These are phyloP conservation scores for Alosa sapidissima DNA, from an alignment of 2,797 vertebrate genomes.

Conservation along the genomic window DNA sequence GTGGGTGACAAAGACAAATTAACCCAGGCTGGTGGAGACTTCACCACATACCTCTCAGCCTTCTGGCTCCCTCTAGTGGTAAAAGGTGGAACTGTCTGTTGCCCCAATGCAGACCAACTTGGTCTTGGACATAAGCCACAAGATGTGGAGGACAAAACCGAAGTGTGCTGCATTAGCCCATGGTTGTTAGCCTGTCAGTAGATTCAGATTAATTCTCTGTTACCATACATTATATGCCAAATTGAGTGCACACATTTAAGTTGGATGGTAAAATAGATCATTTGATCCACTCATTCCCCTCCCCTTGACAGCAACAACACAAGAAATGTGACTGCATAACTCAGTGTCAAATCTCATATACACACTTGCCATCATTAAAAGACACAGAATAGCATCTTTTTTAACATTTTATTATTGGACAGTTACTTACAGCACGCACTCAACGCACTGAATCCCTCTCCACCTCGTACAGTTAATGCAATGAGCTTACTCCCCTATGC, in stretches of 20 bases:
- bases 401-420: not conserved
- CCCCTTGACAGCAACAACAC: not conserved
- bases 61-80: not conserved
- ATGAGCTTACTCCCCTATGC: conserved; percentile 17
- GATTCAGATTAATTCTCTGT: not conserved
- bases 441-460: not conserved
- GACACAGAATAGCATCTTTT: not conserved
- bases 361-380: not conserved
- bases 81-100: not conserved
- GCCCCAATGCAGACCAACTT: not conserved
- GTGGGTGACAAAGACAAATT: not conserved
- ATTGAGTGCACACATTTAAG: not conserved
- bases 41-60: not conserved
- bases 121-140: not conserved
- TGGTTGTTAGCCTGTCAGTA: not conserved
- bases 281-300: not conserved
- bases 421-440: not conserved
- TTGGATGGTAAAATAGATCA: not conserved
- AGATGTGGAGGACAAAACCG: not conserved
- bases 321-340: not conserved
- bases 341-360: not conserved
- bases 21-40: no score
- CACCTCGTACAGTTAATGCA: not conserved
- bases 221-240: not conserved
- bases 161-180: not conserved